A percentile compares a stretch with the other conserved stretches of the same genome.
These are phyloP conservation scores for Gallinago undulata DNA, from an alignment of 2,113 vertebrate species.

Conservation along the genomic window DNA sequence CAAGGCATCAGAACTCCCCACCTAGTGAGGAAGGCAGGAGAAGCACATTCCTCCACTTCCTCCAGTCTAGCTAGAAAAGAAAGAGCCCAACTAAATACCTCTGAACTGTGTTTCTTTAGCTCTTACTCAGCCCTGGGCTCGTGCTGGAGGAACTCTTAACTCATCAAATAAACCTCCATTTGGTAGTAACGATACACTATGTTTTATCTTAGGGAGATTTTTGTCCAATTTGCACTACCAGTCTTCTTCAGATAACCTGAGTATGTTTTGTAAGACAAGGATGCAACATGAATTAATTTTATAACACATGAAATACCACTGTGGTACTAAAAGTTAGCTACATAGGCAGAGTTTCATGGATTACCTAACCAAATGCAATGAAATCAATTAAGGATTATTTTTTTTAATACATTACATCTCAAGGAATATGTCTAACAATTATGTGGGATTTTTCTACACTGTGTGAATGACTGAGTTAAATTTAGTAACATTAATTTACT, in stretches of 20 bases:
- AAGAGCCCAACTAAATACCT: neutral
- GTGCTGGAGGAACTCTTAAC: neutral
- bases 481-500: neutral
- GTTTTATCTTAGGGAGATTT: neutral
- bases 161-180: neutral
- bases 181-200: neutral
- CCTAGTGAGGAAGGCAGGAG: neutral
- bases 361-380: neutral
- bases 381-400: neutral
- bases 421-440: neutral
- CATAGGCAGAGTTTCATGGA: neutral
- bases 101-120: neutral
- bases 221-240: neutral
- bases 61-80: neutral
- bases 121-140: neutral
- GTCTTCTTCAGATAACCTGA: neutral
- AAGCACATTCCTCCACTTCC: neutral
- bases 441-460: neutral
- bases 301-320: neutral
- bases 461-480: neutral
- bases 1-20: neutral
- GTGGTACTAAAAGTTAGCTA: neutral
- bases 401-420: neutral
- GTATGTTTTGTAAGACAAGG: neutral
- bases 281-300: neutral